Percentiles rank a stretch among this genome's conserved stretches.
Evolutionary conservation across 2,113 vertebrate species (phyloP).

Genomic region (Periophthalmodon schlosseri): DNA sequence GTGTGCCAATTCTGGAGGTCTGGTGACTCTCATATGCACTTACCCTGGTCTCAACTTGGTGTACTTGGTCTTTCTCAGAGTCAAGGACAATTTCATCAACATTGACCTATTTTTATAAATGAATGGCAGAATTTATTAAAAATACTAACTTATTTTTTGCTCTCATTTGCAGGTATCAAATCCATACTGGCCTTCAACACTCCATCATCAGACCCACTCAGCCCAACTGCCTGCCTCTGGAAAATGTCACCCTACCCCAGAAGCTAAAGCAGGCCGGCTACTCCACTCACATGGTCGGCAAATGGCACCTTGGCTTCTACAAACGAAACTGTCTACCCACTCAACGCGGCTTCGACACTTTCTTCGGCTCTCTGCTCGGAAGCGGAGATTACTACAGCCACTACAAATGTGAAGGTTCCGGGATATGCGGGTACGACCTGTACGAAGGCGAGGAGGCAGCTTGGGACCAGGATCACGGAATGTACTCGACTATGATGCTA

Average conservation of each 20-base stretch:
- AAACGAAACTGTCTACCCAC: conserved; percentile 94
- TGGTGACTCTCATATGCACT: background rate
- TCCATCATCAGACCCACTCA: conserved; percentile 93
- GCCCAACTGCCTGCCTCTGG: conserved; percentile 93
- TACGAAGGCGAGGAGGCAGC: conserved; percentile 92
- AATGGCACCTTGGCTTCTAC: conserved; percentile 98
- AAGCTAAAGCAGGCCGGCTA: conserved; percentile 93
- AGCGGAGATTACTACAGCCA: conserved; percentile 97
- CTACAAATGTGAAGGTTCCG: conserved; percentile 92
- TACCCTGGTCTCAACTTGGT: background rate
- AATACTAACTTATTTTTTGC: conserved; percentile 12
- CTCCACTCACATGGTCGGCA: conserved; percentile 96
- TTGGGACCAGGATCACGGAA: conserved; percentile 89
- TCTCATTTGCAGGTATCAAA: conserved; percentile 87
- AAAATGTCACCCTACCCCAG: conserved; percentile 91
- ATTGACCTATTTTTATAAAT: background rate
- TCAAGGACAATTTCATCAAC: background rate
- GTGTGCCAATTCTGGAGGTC: background rate
- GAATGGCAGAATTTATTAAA: background rate
- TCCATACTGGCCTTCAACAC: conserved; percentile 97
- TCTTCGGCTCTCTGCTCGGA: conserved; percentile 93
- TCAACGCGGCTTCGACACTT: conserved; percentile 91
- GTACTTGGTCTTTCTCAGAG: background rate
- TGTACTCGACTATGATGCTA: conserved; percentile 95
- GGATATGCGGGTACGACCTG: conserved; percentile 93